Conservation (phyloP, 1,140 invertebrate genomes). For the Kradibia gibbosae region DNA sequence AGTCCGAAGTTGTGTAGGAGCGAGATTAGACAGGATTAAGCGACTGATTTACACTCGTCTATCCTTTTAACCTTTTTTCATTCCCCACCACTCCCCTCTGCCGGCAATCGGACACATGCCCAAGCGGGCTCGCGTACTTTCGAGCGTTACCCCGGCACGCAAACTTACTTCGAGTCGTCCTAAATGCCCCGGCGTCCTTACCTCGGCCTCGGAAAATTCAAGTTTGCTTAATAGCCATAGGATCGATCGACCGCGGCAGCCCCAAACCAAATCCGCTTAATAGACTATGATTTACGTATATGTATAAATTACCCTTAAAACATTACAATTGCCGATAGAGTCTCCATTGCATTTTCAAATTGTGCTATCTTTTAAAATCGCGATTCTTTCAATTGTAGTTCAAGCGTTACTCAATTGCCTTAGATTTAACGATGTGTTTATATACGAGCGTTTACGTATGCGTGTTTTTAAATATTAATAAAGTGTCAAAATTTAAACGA, state of each 20-base stretch:
- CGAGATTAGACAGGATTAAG: no score
- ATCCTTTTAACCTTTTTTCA: no score
- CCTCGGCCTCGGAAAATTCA: neutral
- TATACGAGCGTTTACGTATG: no score
- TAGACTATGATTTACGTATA: neutral
- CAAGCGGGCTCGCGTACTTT: neutral
- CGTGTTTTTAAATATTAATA: no score
- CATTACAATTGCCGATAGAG: neutral
- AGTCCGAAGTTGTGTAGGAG: no score
- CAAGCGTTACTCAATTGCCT: neutral
- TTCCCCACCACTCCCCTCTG: no score
- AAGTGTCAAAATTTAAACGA: no score
- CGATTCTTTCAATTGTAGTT: neutral
- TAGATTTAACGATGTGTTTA: no score
- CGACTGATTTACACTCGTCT: no score
- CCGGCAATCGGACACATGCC: no score
- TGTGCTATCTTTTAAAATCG: neutral
- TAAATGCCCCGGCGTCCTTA: no score
- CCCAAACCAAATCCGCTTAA: constrained; percentile 19
- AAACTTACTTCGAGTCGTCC: neutral
- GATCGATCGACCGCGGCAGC: neutral
- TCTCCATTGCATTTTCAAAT: neutral
- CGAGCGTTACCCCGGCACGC: neutral
- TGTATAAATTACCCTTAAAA: neutral
- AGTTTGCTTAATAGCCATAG: neutral